Evolutionary conservation across 1,140 invertebrate species (phyloP), one percentile per base, ranked within the genome.

Genomic region (Tetramorium alpestre): DNA sequence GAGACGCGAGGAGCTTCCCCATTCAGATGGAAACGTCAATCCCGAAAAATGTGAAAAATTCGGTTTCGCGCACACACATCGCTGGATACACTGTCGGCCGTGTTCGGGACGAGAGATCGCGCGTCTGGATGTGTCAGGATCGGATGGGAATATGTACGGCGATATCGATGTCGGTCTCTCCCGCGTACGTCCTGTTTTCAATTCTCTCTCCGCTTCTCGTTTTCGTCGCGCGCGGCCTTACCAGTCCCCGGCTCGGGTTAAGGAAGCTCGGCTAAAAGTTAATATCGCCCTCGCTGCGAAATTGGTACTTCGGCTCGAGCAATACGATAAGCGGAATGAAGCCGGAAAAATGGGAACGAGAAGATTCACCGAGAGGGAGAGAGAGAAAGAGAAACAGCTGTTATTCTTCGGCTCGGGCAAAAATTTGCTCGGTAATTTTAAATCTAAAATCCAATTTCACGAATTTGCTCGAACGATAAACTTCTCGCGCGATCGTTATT

Each of bases 291-390:
- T 65, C 47, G 77, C 38, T 47, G 47, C 33, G 13, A 67, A 58
- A 80, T 80, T 86, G 60, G 62, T 77, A 67, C 60, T 78, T 78
- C 49, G 75, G 49, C 28, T 4, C 75, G 84, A 58, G 62, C 41
- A 64, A 86, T 67, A 78, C 62, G 25, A 58, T 67, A 65, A 67
- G 8, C 28, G 44, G 25, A 80, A 67, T 65, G 64, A 69, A 86
- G 62, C 38, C 10, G 49, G 60, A 77, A 76, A 41, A 85, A 85
- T 76, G 22, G 16, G 33, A 77, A 54, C 44, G 58, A 6, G n/a
- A 51, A 64, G 54, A 60, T 76, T 41, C 38, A 10, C 25, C 22
- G 13, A 11, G 7, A 54, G 18, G n/a, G 13, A 56, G 22, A 75
- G 22, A n/a, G 28, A 72, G 16, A 41, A 22, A n/a, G 11, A 22